Evolutionary conservation across 2,113 vertebrate genomes (phyloP).

Genomic region (Carassius carassius): DNA sequence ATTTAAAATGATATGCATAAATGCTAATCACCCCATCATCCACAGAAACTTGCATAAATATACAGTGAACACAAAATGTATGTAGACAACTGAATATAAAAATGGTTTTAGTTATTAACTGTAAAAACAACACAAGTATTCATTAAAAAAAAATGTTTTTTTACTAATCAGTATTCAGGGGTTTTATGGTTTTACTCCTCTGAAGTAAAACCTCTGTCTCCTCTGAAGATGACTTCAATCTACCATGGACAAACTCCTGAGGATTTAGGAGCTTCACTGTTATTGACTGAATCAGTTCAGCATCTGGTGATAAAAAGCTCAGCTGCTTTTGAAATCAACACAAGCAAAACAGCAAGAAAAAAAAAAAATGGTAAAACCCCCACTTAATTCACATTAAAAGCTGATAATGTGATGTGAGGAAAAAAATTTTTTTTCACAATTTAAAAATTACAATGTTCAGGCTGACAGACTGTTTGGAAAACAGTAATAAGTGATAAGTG

Average conservation of each 20-base stretch:
- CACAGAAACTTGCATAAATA: not conserved
- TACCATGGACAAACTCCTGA: constrained; percentile 23
- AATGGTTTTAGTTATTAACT: not conserved
- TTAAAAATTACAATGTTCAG: no score
- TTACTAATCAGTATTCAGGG: not conserved
- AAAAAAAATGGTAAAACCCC: not conserved
- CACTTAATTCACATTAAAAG: not conserved
- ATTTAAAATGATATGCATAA: constrained; percentile 22
- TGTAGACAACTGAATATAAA: not conserved
- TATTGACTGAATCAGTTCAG: constrained; percentile 41
- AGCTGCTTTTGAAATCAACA: constrained; percentile 26
- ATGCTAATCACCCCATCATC: constrained; percentile 1
- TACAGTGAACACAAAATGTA: not conserved
- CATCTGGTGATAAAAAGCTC: constrained; percentile 28
- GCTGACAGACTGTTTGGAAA: not conserved
- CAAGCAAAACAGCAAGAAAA: not conserved
- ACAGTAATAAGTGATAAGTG: not conserved
- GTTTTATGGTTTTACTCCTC: not conserved
- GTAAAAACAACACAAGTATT: not conserved
- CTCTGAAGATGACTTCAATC: constrained; percentile 17
- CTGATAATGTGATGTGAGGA: not conserved
- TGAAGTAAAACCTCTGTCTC: no score
- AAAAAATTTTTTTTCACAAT: not conserved
- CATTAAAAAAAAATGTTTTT: not conserved
- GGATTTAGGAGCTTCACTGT: constrained; percentile 9